Evolutionary conservation across 1,140 invertebrate genomes (phyloP).

Genomic region (Caenorhabditis briggsae): DNA sequence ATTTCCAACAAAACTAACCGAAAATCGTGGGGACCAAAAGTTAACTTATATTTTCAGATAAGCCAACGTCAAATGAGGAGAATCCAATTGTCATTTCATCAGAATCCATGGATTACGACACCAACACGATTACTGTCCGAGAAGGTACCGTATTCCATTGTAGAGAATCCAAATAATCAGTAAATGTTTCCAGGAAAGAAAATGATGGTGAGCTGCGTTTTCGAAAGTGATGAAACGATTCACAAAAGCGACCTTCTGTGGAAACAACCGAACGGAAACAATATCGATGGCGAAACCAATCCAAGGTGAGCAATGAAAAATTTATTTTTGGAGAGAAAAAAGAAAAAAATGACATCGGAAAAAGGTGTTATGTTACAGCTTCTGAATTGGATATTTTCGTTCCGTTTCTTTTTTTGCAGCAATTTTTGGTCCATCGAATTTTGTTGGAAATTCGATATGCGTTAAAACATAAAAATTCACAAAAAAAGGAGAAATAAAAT

Average conservation of each 20-base stretch:
- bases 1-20: not conserved
- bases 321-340: not conserved
- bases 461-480: not conserved
- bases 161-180: not conserved
- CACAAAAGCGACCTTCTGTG: constrained; percentile 52
- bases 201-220: constrained; percentile 50
- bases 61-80: constrained; percentile 6
- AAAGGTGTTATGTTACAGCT: constrained; percentile 43
- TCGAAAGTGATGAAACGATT: constrained; percentile 41
- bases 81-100: constrained; percentile 54
- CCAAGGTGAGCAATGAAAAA: constrained; percentile 35
- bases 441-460: constrained; percentile 10
- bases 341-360: not conserved
- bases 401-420: constrained; percentile 16
- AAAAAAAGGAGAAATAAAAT: not conserved
- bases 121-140: constrained; percentile 50
- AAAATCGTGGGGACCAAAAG: not conserved
- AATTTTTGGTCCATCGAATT: not conserved
- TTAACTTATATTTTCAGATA: not conserved
- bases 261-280: constrained; percentile 51
- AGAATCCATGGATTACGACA: constrained; percentile 54
- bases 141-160: not conserved
- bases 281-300: constrained; percentile 54
- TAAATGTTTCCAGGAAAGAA: constrained; percentile 50
- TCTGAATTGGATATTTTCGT: constrained; percentile 24